Evolutionary conservation across 2,113 vertebrate species (phyloP).

Genomic region (Erythrocebus patas): DNA sequence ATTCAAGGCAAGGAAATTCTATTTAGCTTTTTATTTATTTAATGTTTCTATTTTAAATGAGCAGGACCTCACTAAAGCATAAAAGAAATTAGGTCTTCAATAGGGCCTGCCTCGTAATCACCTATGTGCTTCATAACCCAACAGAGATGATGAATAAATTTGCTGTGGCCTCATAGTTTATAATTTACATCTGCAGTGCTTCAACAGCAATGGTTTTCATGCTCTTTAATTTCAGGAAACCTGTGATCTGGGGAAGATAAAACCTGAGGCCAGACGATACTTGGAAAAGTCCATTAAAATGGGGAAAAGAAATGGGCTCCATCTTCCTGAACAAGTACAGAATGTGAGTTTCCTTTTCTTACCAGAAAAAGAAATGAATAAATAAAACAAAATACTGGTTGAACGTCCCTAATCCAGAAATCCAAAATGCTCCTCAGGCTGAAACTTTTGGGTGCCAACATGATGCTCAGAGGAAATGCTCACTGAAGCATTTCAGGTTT

Average conservation of each 20-base stretch:
- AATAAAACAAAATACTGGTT: constrained; percentile 3
- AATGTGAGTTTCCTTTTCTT: constrained; percentile 84
- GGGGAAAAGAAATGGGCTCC: constrained; percentile 92
- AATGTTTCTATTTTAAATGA: constrained; percentile 16
- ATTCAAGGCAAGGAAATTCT: constrained; percentile 8
- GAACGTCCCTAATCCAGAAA: background rate
- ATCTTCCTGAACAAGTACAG: constrained; percentile 90
- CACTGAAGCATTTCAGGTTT: background rate
- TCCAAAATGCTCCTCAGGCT: background rate
- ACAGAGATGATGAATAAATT: background rate
- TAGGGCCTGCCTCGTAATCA: constrained; percentile 33
- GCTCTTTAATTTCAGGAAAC: constrained; percentile 86
- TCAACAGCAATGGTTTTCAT: constrained; percentile 45
- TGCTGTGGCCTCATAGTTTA: constrained; percentile 24
- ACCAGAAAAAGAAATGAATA: background rate
- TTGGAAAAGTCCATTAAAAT: constrained; percentile 91
- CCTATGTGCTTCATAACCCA: background rate
- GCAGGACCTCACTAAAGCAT: background rate
- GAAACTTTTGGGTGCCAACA: background rate
- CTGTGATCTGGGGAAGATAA: constrained; percentile 80
- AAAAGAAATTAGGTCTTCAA: constrained; percentile 49
- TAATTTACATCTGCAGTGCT: constrained; percentile 9
- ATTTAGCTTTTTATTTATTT: constrained; percentile 38
- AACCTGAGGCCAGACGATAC: constrained; percentile 90
- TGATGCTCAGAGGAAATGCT: background rate